Evolutionary conservation across 1,140 invertebrate species (phyloP), one percentile per base, ranked within the genome.

Genomic region (Neoseiulus cucumeris): DNA sequence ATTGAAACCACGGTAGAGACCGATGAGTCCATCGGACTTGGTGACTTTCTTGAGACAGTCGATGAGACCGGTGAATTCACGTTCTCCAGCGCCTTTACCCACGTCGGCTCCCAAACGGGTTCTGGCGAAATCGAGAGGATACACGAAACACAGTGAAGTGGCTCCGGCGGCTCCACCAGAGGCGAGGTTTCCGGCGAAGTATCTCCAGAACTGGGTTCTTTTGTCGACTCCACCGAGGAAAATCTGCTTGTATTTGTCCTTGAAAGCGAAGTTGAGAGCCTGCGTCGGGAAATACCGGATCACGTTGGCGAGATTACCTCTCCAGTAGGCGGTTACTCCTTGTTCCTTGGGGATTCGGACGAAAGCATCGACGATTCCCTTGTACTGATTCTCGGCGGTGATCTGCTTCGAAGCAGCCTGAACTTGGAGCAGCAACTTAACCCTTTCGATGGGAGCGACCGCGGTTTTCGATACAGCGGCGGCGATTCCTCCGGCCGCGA

Each of bases 241-340:
- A 64, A 89, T 72, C 65, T 75, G 71, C 64, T 73, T 76, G 66
- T 73, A 75, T 42, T 74, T 73, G 76, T 91, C 88, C 79, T 94
- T 93, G 80, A 93, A 93, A 69, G 90, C 89, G 78, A 95, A 94
- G 81, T 95, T 94, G 68, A 94, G 80, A 69, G 91, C 91, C 78
- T 94, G 91, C 64, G 89, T 92, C 68, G 91, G 91, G 80, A 94
- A 94, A 78, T 93, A 93, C 76, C 88, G 79, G 76, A 90, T 85
- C 69, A 90, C 87, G 77, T 94, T 94, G 73, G 89, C 89, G 72
- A 92, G 75, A 79, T 96, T 96, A 76, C 91, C 92, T 79, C 91
- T 83, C 91, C 91, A 96, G 80, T 85, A 92, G 70, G 87, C 85
- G n/a, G 84, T 66, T 67, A 87, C 76, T 69, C 90, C 89, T 78